Percentiles rank a stretch among this genome's conserved stretches.
These are phyloP conservation scores for Sussaba pulchella DNA, from an alignment of 2,888 invertebrate genomes.

Conservation along the genomic window DNA sequence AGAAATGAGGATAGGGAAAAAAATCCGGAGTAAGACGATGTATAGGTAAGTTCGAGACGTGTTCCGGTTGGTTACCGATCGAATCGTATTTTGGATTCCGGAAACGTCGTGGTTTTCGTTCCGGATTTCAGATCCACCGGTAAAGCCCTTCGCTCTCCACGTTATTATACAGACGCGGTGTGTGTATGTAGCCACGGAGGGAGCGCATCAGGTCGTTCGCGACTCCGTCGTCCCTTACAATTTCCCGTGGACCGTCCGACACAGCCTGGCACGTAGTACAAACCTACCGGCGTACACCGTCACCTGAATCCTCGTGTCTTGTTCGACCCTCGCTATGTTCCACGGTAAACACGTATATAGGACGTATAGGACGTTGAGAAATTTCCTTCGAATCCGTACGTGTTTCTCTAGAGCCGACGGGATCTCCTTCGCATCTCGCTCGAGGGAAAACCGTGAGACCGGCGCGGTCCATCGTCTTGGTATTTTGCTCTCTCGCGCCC, in stretches of 20 bases:
- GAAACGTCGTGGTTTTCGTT: conserved; percentile 24
- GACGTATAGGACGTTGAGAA: conserved; percentile 41
- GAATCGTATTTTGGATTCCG: conserved; percentile 59
- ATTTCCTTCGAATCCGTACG: conserved; percentile 55
- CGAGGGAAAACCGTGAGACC: conserved; percentile 10
- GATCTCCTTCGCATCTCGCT: conserved; percentile 22
- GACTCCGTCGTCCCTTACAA: conserved; percentile 62
- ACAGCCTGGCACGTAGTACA: conserved; percentile 60
- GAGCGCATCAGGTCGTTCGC: conserved; percentile 52
- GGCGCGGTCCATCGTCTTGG: conserved; percentile 20
- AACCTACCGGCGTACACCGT: conserved; percentile 54
- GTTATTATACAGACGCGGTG: conserved; percentile 33
- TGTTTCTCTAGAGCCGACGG: conserved; percentile 55
- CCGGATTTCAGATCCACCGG: conserved; percentile 43
- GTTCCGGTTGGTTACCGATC: conserved; percentile 9
- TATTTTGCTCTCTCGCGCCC: conserved; percentile 49
- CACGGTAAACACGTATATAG: conserved; percentile 49
- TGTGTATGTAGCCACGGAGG: conserved; percentile 29
- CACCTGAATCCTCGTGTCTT: conserved; percentile 38
- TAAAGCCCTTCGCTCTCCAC: conserved; percentile 43
- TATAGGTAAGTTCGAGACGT: conserved; percentile 3
- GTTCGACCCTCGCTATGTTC: conserved; percentile 17
- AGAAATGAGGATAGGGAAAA: not conserved
- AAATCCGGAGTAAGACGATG: not conserved
- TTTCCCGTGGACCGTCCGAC: conserved; percentile 42